Evolutionary conservation across 2,797 vertebrate genomes (phyloP).

Genomic region (Esox lucius): DNA sequence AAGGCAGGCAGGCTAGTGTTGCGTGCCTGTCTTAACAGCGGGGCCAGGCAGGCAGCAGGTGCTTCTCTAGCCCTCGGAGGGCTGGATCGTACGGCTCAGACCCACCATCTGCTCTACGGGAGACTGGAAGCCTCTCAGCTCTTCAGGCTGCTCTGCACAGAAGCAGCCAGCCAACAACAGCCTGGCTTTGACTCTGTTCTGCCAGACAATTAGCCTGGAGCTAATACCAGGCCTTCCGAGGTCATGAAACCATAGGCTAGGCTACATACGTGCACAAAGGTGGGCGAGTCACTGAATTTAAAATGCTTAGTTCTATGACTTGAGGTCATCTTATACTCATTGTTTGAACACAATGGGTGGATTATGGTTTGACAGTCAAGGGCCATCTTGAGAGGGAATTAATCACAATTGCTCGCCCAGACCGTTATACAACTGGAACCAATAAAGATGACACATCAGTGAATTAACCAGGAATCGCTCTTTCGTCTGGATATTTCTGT

Average conservation of each 20-base stretch:
- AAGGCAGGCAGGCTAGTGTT: slow-evolving; percentile 32
- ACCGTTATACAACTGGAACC: no score
- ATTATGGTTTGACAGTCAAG: no score
- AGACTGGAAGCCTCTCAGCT: neutral
- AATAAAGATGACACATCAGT: no score
- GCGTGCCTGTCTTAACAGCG: neutral
- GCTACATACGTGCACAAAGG: neutral
- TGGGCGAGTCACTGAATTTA: neutral
- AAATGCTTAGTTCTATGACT: no score
- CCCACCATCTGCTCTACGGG: neutral
- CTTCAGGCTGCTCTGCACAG: neutral
- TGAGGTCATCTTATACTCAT: no score
- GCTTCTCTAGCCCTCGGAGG: neutral
- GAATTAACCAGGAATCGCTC: no score
- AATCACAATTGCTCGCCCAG: no score
- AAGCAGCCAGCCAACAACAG: neutral
- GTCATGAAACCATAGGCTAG: neutral
- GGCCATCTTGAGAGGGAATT: no score
- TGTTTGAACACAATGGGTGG: no score
- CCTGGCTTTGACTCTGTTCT: neutral
- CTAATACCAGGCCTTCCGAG: neutral
- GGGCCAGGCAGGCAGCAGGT: neutral
- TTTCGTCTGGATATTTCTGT: no score
- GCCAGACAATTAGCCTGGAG: neutral
- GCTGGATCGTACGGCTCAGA: neutral